A percentile compares a stretch with the other conserved stretches of the same genome.
Conservation (phyloP, 92 coral and sea anemone species). For the Parazoanthus swiftii region DNA sequence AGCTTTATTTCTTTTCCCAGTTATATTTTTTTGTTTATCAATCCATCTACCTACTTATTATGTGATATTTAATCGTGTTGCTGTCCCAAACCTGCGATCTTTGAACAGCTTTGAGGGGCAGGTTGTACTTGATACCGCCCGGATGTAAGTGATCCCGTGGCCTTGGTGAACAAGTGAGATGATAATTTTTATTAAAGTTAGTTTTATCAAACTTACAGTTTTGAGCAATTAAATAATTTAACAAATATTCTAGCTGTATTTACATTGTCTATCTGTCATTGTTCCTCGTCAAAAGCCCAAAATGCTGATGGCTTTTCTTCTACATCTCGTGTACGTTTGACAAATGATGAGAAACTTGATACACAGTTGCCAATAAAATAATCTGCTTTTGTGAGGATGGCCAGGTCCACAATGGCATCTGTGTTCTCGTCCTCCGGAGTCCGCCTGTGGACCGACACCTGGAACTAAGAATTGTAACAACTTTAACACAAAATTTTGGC, state of each 20-base stretch:
- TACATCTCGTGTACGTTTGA: conserved; percentile 85
- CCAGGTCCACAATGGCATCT: conserved; percentile 88
- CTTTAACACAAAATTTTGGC: not conserved
- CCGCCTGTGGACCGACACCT: conserved; percentile 88
- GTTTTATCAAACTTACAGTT: not conserved
- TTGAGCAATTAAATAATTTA: too few relatives aligned
- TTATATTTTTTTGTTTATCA: too few relatives aligned
- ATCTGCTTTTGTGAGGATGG: conserved; percentile 79
- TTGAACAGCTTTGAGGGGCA: too few relatives aligned
- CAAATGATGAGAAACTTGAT: conserved; percentile 94
- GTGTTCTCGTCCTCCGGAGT: conserved; percentile 59
- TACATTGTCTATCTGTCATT: not conserved
- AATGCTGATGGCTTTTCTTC: conserved; percentile 83
- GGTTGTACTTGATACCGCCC: not conserved
- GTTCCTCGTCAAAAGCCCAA: conserved; percentile 81
- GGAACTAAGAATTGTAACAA: not conserved
- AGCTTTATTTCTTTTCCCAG: too few relatives aligned
- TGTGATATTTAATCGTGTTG: too few relatives aligned
- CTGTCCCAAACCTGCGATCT: too few relatives aligned
- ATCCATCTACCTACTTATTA: too few relatives aligned
- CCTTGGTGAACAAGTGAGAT: too few relatives aligned
- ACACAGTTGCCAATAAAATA: conserved; percentile 96
- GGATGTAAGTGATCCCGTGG: too few relatives aligned
- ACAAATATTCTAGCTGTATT: not conserved
- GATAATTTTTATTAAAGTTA: too few relatives aligned